These are phyloP conservation scores for Castor canadensis DNA, from an alignment of 2,113 vertebrate genomes.

Conservation along the genomic window DNA sequence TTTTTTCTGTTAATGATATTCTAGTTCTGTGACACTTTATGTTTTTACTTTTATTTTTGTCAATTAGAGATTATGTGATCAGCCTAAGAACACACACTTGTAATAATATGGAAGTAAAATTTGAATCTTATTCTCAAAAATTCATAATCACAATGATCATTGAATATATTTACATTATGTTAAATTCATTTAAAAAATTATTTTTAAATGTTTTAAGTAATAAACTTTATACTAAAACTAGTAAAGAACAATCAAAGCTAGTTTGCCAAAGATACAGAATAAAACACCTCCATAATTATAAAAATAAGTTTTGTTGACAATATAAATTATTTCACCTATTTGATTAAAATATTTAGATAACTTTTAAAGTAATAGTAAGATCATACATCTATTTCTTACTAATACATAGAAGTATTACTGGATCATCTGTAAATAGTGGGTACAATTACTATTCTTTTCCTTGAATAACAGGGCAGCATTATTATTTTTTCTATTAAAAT, in stretches of 20 bases:
- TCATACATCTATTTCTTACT: too few species aligned
- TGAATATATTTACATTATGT: neutral
- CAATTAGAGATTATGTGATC: neutral
- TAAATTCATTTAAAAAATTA: neutral
- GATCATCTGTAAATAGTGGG: neutral
- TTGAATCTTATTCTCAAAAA: neutral
- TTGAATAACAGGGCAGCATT: neutral
- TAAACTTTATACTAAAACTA: neutral
- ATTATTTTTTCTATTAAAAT: neutral
- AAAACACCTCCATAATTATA: neutral
- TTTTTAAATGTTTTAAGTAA: neutral
- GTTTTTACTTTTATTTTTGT: neutral
- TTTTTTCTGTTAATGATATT: too few species aligned
- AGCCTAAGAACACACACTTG: neutral
- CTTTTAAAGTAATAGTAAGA: neutral
- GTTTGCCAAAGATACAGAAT: neutral
- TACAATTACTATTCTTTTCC: neutral
- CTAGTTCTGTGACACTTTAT: too few species aligned
- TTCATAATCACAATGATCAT: neutral
- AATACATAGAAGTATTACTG: neutral
- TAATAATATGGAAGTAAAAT: neutral
- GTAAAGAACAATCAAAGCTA: neutral
- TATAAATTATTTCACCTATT: neutral
- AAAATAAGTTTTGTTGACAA: neutral
- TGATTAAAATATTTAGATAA: neutral